Evolutionary conservation across 2,113 vertebrate species (phyloP).

Genomic region (Macroglossus sobrinus): DNA sequence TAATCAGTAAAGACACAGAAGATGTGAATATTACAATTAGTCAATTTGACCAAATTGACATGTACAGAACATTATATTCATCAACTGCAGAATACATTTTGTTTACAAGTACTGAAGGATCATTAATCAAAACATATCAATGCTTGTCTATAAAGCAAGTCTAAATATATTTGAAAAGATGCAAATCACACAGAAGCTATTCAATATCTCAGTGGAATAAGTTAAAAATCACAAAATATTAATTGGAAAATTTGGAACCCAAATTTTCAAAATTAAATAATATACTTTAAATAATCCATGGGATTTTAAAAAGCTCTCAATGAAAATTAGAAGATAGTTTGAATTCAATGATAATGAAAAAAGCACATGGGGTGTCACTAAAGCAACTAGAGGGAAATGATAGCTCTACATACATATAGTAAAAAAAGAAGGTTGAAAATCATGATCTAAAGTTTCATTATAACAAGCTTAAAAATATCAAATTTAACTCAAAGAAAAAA

Average conservation of each 20-base stretch:
- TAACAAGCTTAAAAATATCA: not conserved
- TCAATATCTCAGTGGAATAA: not conserved
- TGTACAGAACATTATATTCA: not conserved
- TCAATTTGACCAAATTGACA: not conserved
- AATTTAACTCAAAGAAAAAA: not conserved
- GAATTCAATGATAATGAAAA: not conserved
- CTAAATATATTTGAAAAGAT: not conserved
- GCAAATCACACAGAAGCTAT: not conserved
- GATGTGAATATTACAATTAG: not conserved
- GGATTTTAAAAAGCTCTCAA: not conserved
- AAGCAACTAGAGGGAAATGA: not conserved
- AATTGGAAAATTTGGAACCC: not conserved
- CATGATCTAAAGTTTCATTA: not conserved
- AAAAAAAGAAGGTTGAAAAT: not conserved
- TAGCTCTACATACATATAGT: not conserved
- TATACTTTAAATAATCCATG: not conserved
- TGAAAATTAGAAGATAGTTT: conserved; percentile 12
- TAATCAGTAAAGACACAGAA: not conserved
- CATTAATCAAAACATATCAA: not conserved
- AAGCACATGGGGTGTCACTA: not conserved
- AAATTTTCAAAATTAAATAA: conserved; percentile 20
- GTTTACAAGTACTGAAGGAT: not conserved
- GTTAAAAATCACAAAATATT: conserved; percentile 4
- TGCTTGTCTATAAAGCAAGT: not conserved
- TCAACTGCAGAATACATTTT: not conserved